Evolutionary conservation across 2,113 vertebrate species (phyloP).

Genomic region (Colinus virginianus): DNA sequence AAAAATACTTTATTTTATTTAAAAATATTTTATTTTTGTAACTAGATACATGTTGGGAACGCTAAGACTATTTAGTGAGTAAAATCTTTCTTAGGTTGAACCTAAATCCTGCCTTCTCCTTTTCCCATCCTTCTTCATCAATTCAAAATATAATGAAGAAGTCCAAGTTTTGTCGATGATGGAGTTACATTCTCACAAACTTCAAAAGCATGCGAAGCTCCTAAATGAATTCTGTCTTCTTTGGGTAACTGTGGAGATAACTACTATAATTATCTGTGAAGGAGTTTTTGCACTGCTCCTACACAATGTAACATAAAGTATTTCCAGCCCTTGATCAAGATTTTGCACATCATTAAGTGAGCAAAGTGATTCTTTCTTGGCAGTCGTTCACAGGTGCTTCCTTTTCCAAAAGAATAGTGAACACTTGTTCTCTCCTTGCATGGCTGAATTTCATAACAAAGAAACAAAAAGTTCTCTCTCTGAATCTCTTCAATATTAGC

Average conservation of each 20-base stretch:
- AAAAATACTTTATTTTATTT: background rate
- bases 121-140: background rate
- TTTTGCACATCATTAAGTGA: slow-evolving; percentile 21
- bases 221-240: background rate
- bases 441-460: slow-evolving; percentile 38
- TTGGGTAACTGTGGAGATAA: background rate
- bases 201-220: background rate
- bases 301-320: background rate
- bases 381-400: slow-evolving; percentile 23
- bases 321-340: background rate
- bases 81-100: background rate
- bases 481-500: background rate
- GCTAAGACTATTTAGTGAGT: background rate
- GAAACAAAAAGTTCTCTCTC: slow-evolving; percentile 3
- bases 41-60: background rate
- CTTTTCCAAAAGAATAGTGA: slow-evolving; percentile 42
- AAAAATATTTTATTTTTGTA: background rate
- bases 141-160: background rate
- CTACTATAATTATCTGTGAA: background rate
- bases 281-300: background rate
- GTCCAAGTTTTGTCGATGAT: background rate
- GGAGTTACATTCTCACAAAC: background rate
- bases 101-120: background rate
- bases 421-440: slow-evolving; percentile 42
- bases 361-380: background rate